These are phyloP conservation scores for Prunella fulvescens DNA, from an alignment of 2,113 vertebrate species.

Conservation along the genomic window DNA sequence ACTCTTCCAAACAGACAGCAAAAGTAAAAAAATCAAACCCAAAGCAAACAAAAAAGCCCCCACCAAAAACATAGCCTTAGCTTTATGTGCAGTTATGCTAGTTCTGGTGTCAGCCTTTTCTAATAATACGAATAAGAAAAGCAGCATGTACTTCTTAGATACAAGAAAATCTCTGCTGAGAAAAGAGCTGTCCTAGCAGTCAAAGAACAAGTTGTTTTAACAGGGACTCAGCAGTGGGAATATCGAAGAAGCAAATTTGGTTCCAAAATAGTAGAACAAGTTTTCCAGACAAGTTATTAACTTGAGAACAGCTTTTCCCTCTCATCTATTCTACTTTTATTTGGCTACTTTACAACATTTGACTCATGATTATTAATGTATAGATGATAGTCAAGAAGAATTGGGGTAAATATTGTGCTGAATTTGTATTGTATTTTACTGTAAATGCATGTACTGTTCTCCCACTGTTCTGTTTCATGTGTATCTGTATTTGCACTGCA, in stretches of 20 bases:
- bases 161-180: not conserved
- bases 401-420: not conserved
- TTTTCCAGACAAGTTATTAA: not conserved
- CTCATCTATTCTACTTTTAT: not conserved
- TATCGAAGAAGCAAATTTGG: not conserved
- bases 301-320: not conserved
- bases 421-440: not conserved
- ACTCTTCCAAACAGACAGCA: not conserved
- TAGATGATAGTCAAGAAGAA: not conserved
- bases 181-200: not conserved
- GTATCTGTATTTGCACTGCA: not conserved
- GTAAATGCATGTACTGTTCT: rapidly evolving
- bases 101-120: not conserved
- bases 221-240: not conserved
- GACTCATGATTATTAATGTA: not conserved
- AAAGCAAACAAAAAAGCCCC: not conserved
- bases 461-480: not conserved
- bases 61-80: not conserved
- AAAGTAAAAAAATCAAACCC: not conserved
- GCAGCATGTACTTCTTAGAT: not conserved
- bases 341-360: not conserved
- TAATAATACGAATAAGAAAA: not conserved
- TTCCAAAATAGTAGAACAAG: not conserved
- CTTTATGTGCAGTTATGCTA: not conserved
- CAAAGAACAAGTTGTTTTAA: not conserved